phyloP scores from a whole-genome alignment of 2,797 vertebrate genomes.

The Syngnathus acus region DNA sequence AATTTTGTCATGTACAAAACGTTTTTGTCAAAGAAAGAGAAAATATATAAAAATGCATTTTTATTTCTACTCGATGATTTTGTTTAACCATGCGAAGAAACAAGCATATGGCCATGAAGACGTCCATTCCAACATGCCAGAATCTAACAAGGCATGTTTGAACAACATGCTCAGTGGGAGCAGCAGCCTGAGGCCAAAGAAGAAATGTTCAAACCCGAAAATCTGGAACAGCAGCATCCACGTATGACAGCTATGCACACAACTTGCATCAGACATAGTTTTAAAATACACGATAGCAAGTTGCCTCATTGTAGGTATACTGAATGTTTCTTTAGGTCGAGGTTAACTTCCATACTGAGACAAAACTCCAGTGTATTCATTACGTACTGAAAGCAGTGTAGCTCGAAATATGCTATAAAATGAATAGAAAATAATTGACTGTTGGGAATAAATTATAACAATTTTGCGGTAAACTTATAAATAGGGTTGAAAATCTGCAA shows the following conservation, averaged over 20 bases:
- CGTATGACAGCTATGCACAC: background rate
- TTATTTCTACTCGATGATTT: background rate
- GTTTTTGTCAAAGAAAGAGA: background rate
- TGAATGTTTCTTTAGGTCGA: too few relatives aligned
- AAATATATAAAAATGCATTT: background rate
- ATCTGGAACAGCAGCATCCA: background rate
- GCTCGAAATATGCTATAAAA: too few relatives aligned
- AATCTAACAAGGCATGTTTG: background rate
- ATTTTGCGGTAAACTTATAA: too few relatives aligned
- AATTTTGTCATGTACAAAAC: too few relatives aligned
- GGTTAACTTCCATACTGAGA: too few relatives aligned
- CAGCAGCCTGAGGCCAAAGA: background rate
- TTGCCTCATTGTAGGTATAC: background rate
- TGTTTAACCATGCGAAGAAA: background rate
- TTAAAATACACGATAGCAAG: background rate
- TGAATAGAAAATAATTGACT: too few relatives aligned
- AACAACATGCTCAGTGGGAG: background rate
- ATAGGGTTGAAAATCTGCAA: too few relatives aligned
- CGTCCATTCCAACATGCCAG: background rate
- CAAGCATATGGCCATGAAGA: background rate
- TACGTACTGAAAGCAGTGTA: too few relatives aligned
- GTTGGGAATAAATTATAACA: too few relatives aligned
- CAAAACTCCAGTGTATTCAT: too few relatives aligned
- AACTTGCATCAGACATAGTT: background rate
- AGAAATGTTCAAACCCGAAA: constrained; percentile 1